A percentile compares a stretch with the other conserved stretches of the same genome.
Conservation (phyloP, 92 coral and sea anemone genomes). For the Parazoanthus darwini region DNA sequence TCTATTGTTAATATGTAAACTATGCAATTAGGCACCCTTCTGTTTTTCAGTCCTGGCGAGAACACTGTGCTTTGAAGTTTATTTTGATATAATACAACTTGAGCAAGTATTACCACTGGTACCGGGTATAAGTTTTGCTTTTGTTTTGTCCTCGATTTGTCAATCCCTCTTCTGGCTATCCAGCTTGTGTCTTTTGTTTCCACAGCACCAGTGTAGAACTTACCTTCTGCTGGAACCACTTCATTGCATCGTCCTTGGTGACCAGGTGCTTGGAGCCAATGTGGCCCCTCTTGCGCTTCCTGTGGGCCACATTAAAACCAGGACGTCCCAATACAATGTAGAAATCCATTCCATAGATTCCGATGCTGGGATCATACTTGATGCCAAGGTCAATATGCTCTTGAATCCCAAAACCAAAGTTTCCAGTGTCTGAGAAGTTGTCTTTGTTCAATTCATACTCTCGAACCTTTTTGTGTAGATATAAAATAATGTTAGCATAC, state of each 20-base stretch:
- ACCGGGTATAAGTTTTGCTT: no score
- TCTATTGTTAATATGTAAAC: no score
- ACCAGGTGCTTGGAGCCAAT: constrained; percentile 87
- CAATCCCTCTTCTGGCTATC: no score
- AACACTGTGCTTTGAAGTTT: no score
- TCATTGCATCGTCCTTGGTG: constrained; percentile 95
- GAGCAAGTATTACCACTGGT: no score
- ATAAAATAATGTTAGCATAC: not conserved
- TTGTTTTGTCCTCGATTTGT: no score
- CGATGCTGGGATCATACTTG: constrained; percentile 97
- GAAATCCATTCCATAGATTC: constrained; percentile 99
- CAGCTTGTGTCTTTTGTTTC: not conserved
- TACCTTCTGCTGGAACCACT: constrained; percentile 99
- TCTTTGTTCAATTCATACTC: constrained; percentile 90
- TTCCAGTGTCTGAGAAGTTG: constrained; percentile 95
- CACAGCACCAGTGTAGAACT: not conserved
- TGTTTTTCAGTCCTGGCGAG: no score
- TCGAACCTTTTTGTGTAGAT: constrained; percentile 9
- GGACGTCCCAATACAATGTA: constrained; percentile 92
- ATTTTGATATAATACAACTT: no score
- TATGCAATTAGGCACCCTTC: no score
- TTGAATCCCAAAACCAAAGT: constrained; percentile 99
- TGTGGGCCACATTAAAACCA: constrained; percentile 89
- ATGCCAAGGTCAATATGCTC: constrained; percentile 99
- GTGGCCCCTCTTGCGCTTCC: constrained; percentile 70